phyloP scores from a whole-genome alignment of 2,113 vertebrate species.

The Clarias macrocephalus region DNA sequence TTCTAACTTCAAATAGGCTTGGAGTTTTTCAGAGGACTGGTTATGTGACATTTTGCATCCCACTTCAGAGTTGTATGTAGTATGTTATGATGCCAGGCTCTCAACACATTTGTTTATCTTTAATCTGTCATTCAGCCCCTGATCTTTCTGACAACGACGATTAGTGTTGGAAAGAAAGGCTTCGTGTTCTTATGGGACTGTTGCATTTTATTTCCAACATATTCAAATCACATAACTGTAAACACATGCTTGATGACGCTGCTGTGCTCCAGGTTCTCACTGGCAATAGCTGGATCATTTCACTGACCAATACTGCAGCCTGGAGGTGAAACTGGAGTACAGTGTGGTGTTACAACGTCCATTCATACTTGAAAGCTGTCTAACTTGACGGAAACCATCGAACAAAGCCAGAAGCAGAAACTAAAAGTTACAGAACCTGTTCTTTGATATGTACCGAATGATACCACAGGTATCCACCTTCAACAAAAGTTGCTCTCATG shows the following conservation, averaged over 20 bases:
- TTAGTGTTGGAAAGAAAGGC: not conserved
- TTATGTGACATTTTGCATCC: not conserved
- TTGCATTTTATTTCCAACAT: not conserved
- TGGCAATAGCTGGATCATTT: constrained; percentile 13
- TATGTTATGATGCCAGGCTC: not conserved
- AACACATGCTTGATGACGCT: not conserved
- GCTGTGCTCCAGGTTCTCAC: not conserved
- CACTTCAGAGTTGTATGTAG: not conserved
- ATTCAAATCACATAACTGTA: not conserved
- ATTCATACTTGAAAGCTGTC: not conserved
- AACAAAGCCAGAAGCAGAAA: too few species aligned
- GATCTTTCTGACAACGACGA: not conserved
- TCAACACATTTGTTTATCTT: not conserved
- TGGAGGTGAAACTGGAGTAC: constrained; percentile 34
- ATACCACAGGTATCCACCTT: not conserved
- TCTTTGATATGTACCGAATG: not conserved
- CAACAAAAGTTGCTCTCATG: not conserved
- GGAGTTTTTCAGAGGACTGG: not conserved
- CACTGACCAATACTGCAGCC: constrained; percentile 45
- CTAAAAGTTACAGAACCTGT: constrained; percentile 9
- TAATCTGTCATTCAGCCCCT: not conserved
- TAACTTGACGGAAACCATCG: not conserved
- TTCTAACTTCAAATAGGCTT: not conserved
- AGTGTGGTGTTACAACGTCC: not conserved
- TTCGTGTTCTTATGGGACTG: not conserved